Conservation (phyloP, 2,113 vertebrate species). For the Pseudorhombus dupliciocellatus region DNA sequence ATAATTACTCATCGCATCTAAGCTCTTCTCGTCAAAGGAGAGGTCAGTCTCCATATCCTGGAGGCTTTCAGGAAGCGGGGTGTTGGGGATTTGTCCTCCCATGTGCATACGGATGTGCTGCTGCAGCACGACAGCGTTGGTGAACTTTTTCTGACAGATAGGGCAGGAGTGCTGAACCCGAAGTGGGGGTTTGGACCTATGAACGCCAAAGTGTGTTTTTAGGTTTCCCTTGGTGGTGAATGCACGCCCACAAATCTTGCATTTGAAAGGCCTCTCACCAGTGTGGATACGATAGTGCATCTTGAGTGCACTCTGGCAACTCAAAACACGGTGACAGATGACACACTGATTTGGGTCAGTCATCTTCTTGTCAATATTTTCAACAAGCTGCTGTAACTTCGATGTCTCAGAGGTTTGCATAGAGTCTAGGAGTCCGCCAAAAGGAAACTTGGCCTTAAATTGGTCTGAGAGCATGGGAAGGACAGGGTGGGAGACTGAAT, state of each 20-base stretch:
- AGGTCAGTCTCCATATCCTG: constrained; percentile 93
- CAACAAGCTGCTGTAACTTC: constrained; percentile 97
- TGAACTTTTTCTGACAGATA: constrained; percentile 99
- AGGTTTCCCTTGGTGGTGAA: constrained; percentile 99
- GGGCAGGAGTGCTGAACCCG: constrained; percentile 98
- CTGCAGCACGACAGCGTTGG: constrained; percentile 96
- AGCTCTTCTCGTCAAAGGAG: constrained; percentile 90
- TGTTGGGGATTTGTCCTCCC: constrained; percentile 98
- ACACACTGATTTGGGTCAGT: constrained; percentile 98
- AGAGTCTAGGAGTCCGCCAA: constrained; percentile 97
- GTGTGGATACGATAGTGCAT: constrained; percentile 99
- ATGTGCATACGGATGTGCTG: constrained; percentile 99
- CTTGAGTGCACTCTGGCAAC: constrained; percentile 99
- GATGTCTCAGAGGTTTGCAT: constrained; percentile 99
- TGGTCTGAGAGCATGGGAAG: constrained; percentile 90
- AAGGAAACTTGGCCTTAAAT: constrained; percentile 97
- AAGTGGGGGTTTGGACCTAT: constrained; percentile 96
- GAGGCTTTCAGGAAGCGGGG: constrained; percentile 90
- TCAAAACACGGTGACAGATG: constrained; percentile 97
- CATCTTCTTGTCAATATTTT: constrained; percentile 99
- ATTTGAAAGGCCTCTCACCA: constrained; percentile 98
- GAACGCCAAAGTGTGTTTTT: constrained; percentile 98
- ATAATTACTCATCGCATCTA: constrained; percentile 89
- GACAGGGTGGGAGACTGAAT: constrained; percentile 86
- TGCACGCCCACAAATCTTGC: constrained; percentile 98